These are phyloP conservation scores for Xestia c-nigrum DNA, from an alignment of 2,888 invertebrate species.

Conservation along the genomic window DNA sequence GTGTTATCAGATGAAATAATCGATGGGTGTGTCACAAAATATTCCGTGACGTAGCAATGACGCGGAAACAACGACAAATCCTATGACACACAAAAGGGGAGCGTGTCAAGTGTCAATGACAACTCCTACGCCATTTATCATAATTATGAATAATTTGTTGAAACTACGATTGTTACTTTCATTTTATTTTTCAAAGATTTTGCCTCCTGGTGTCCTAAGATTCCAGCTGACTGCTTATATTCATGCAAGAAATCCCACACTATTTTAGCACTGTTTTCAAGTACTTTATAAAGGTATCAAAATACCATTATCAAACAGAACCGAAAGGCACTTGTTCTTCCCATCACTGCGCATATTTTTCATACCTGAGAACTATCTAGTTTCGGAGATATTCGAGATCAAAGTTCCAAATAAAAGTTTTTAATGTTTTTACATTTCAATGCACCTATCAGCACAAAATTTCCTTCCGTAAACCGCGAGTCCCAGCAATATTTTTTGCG, in stretches of 20 bases:
- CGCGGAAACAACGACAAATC: slow-evolving; percentile 15
- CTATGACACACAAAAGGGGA: slow-evolving; percentile 18
- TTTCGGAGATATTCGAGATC: background rate
- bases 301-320: background rate
- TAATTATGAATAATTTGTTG: slow-evolving; percentile 18
- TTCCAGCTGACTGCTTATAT: background rate
- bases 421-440: background rate
- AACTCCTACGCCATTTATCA: slow-evolving; percentile 23
- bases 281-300: background rate
- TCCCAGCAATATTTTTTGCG: too few relatives aligned
- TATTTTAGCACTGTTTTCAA: background rate
- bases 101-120: slow-evolving; percentile 20
- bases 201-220: background rate
- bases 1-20: slow-evolving; percentile 28
- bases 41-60: slow-evolving; percentile 52
- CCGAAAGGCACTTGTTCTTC: background rate
- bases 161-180: background rate
- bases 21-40: slow-evolving; percentile 53
- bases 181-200: background rate
- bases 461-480: background rate
- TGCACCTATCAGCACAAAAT: background rate
- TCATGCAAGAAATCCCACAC: background rate
- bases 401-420: background rate
- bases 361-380: background rate
- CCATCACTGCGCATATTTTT: background rate